Evolutionary conservation across 1,140 invertebrate genomes (phyloP).

Genomic region (Nebria ingens): DNA sequence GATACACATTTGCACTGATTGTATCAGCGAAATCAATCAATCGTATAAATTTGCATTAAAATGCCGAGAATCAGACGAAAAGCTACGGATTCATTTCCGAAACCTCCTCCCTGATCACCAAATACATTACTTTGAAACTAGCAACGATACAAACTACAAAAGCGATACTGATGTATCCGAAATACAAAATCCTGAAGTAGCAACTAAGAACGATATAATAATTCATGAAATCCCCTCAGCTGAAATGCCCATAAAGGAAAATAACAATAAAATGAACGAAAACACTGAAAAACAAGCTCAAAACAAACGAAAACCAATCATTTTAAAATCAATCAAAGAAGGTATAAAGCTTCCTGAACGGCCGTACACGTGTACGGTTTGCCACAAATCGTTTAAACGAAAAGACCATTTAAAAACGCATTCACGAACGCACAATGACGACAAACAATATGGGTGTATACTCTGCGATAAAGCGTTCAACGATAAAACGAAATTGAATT

Average conservation of each 20-base stretch:
- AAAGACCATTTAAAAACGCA: too few relatives aligned
- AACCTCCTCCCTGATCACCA: not conserved
- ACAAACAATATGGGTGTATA: too few relatives aligned
- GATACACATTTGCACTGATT: conserved; percentile 20
- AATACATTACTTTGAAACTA: not conserved
- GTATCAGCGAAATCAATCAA: conserved; percentile 15
- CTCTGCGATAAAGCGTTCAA: not conserved
- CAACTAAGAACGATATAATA: too few relatives aligned
- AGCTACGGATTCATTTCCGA: conserved; percentile 8
- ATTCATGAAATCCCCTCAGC: too few relatives aligned
- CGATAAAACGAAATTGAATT: too few relatives aligned
- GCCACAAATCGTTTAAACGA: too few relatives aligned
- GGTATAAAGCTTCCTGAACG: too few relatives aligned
- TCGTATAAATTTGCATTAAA: not conserved
- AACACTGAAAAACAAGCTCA: too few relatives aligned
- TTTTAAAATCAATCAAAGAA: too few relatives aligned
- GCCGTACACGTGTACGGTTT: too few relatives aligned
- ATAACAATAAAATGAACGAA: too few relatives aligned
- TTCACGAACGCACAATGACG: too few relatives aligned
- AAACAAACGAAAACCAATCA: conserved; percentile 9
- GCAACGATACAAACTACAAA: not conserved
- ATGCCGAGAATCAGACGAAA: conserved; percentile 9
- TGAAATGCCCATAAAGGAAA: conserved; percentile 13
- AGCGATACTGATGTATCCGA: conserved; percentile 3
- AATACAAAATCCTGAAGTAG: not conserved